Conservation (phyloP, 2,888 invertebrate genomes). For the Conus canariensis region DNA sequence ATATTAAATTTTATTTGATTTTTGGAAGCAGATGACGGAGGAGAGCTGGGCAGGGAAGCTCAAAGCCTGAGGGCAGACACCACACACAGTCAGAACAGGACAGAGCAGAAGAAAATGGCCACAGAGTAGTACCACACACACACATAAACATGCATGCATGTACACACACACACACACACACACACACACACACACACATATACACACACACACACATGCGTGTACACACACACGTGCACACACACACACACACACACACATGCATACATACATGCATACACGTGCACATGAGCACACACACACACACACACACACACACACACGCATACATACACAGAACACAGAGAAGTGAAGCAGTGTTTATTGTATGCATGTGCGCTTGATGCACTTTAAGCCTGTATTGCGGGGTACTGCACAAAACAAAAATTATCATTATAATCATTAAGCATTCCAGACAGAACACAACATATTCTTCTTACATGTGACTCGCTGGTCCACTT, state of each 20-base stretch:
- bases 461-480: not conserved
- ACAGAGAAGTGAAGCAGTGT: not conserved
- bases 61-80: too few species aligned
- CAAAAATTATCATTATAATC: too few species aligned
- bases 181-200: not conserved
- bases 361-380: too few species aligned
- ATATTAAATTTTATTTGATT: too few species aligned
- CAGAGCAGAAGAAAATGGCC: not conserved
- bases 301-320: not conserved
- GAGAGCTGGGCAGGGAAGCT: too few species aligned
- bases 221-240: slow-evolving; percentile 2
- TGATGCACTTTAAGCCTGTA: too few species aligned
- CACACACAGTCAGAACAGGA: too few species aligned
- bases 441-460: too few species aligned
- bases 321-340: not conserved
- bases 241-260: not conserved
- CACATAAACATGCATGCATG: not conserved
- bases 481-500: not conserved
- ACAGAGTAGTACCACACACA: not conserved
- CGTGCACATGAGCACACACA: not conserved
- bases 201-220: not conserved
- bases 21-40: too few species aligned
- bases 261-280: not conserved
- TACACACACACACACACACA: not conserved
- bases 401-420: too few species aligned